These are phyloP conservation scores for Pseudorasbora parva DNA, from an alignment of 2,113 vertebrate species.

Conservation along the genomic window DNA sequence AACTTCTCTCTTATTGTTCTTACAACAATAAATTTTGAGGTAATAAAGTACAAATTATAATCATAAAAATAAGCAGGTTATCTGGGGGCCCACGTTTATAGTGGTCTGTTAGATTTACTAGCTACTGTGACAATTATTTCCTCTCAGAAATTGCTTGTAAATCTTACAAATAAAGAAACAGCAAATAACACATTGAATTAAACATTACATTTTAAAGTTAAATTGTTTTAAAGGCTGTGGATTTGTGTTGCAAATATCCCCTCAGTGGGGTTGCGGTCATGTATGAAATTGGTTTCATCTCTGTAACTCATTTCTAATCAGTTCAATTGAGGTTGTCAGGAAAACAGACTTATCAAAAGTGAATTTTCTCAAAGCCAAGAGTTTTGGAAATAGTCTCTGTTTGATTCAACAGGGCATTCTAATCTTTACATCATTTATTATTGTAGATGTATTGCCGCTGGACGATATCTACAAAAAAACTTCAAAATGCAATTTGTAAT, in stretches of 20 bases:
- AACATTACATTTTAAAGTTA: not conserved
- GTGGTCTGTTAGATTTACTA: too few species aligned
- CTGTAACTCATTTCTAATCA: not conserved
- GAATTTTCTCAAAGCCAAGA: too few species aligned
- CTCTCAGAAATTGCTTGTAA: not conserved
- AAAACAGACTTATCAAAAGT: not conserved
- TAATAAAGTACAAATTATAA: too few species aligned
- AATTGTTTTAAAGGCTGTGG: too few species aligned
- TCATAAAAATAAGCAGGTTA: too few species aligned
- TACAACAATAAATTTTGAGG: too few species aligned
- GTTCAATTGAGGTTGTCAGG: not conserved
- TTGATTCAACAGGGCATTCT: not conserved
- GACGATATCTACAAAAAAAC: not conserved
- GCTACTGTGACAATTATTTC: not conserved
- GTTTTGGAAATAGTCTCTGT: not conserved
- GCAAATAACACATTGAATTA: not conserved
- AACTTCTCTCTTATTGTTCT: too few species aligned
- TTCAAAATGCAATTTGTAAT: slow-evolving; percentile 3
- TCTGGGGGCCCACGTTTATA: too few species aligned
- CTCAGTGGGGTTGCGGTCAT: not conserved
- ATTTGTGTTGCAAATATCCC: too few species aligned
- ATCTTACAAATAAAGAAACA: not conserved
- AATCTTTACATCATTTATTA: not conserved
- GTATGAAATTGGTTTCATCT: not conserved
- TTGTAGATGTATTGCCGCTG: not conserved